A percentile compares a stretch with the other conserved stretches of the same genome.
phyloP scores from a whole-genome alignment of 1,140 invertebrate species.

The Anoplolepis gracilipes region DNA sequence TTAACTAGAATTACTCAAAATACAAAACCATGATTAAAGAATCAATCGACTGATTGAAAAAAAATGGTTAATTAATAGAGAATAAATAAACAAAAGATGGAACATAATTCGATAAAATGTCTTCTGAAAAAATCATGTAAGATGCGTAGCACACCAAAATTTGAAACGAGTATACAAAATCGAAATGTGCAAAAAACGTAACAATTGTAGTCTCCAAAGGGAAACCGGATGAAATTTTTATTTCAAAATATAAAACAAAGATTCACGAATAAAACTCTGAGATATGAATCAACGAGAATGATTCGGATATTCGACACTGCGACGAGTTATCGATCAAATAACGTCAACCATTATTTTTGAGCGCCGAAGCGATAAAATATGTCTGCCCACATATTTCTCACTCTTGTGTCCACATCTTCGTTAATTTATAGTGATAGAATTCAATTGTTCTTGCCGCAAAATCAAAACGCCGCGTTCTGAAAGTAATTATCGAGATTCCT shows the following conservation, averaged over 20 bases:
- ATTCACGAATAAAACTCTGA: background rate
- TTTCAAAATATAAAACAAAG: constrained; percentile 12
- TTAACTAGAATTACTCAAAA: background rate
- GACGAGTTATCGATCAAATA: constrained; percentile 50
- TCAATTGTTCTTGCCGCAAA: constrained; percentile 23
- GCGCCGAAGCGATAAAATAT: constrained; percentile 20
- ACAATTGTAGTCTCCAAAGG: constrained; percentile 30
- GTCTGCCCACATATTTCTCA: constrained; percentile 15
- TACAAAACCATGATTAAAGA: background rate
- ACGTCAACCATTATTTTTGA: constrained; percentile 23
- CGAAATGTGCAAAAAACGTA: background rate
- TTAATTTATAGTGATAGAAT: constrained; percentile 36
- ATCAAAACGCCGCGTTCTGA: background rate
- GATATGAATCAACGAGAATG: background rate
- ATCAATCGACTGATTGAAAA: background rate
- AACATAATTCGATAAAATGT: background rate
- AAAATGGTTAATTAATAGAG: background rate
- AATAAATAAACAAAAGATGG: no score
- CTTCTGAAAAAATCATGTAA: background rate
- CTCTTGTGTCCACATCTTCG: constrained; percentile 8
- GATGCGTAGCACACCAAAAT: background rate
- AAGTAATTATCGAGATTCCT: constrained; percentile 1
- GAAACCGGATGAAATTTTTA: constrained; percentile 15
- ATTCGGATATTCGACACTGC: constrained; percentile 28
- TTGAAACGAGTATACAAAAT: background rate